Evolutionary conservation across 2,888 invertebrate species (phyloP).

Genomic region (Brenthis daphne): DNA sequence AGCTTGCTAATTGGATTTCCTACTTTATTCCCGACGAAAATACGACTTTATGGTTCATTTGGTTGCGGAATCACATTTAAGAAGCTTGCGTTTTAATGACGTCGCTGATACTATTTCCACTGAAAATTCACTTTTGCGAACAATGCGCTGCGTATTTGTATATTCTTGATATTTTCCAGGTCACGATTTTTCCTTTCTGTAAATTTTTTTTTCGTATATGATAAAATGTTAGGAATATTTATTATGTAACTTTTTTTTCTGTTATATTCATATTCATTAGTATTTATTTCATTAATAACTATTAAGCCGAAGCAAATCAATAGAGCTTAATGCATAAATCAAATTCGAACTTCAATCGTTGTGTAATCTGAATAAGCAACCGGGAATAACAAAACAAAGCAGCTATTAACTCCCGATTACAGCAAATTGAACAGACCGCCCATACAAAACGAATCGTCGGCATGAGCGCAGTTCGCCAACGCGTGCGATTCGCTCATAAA

Average conservation of each 20-base stretch:
- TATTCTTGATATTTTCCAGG: slow-evolving; percentile 5
- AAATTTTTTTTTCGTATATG: neutral
- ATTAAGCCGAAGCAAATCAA: too few species aligned
- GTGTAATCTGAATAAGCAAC: slow-evolving; percentile 11
- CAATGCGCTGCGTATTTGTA: slow-evolving; percentile 13
- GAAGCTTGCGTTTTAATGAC: slow-evolving; percentile 34
- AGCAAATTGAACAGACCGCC: slow-evolving; percentile 32
- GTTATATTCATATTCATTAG: too few species aligned
- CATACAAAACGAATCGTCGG: slow-evolving; percentile 24
- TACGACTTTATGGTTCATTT: slow-evolving; percentile 47
- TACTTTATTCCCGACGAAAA: slow-evolving; percentile 53
- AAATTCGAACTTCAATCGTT: neutral
- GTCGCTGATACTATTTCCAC: slow-evolving; percentile 24
- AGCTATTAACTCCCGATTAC: slow-evolving; percentile 26
- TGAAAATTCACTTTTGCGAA: slow-evolving; percentile 14
- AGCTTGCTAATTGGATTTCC: slow-evolving; percentile 62
- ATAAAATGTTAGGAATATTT: neutral
- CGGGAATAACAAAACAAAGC: slow-evolving; percentile 23
- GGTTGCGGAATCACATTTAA: slow-evolving; percentile 40
- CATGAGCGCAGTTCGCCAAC: slow-evolving; percentile 29
- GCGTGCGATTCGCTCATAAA: slow-evolving; percentile 59
- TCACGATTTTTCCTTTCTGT: neutral
- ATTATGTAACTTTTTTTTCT: too few species aligned
- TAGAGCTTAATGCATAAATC: neutral
- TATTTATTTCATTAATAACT: too few species aligned